These are phyloP conservation scores for Palythoa grandiflora DNA, from an alignment of 92 coral and sea anemone genomes.

Conservation along the genomic window DNA sequence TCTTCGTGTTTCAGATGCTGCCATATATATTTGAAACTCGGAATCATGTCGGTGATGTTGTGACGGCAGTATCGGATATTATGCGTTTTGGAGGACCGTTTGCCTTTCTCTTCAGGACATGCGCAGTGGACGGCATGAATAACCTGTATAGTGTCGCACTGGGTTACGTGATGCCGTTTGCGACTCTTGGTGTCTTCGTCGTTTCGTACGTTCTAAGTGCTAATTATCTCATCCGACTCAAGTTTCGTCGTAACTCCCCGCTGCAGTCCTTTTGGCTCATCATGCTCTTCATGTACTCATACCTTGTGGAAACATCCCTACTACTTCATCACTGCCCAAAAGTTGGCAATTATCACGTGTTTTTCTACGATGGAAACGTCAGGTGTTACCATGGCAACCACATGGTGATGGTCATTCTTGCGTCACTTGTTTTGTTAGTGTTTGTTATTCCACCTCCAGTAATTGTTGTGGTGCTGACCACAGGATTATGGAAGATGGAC, in stretches of 20 bases:
- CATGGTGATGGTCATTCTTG: slow-evolving; percentile 72
- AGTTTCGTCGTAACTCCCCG: slow-evolving; percentile 85
- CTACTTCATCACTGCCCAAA: slow-evolving; percentile 85
- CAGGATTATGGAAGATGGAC: slow-evolving; percentile 85
- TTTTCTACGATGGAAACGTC: slow-evolving; percentile 90
- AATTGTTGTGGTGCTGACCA: slow-evolving; percentile 73
- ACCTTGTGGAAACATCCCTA: slow-evolving; percentile 80
- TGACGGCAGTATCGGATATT: slow-evolving; percentile 57
- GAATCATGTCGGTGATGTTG: slow-evolving; percentile 66
- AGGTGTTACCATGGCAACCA: slow-evolving; percentile 82
- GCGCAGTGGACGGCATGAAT: slow-evolving; percentile 75
- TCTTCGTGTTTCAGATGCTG: slow-evolving; percentile 94
- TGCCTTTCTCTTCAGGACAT: slow-evolving; percentile 70
- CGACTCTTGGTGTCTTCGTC: slow-evolving; percentile 72
- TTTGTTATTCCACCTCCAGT: slow-evolving; percentile 81
- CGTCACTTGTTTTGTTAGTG: slow-evolving; percentile 67
- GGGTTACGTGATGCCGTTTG: slow-evolving; percentile 84
- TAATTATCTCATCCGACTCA: slow-evolving; percentile 72
- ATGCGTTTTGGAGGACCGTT: slow-evolving; percentile 91
- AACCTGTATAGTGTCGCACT: slow-evolving; percentile 76
- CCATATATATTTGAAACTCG: slow-evolving; percentile 85
- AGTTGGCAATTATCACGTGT: slow-evolving; percentile 77
- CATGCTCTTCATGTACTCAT: slow-evolving; percentile 86
- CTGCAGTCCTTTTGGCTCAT: slow-evolving; percentile 97
- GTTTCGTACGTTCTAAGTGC: slow-evolving; percentile 79